Percentiles rank a stretch among this genome's conserved stretches.
These are phyloP conservation scores for Todiramphus chloris DNA, from an alignment of 2,113 vertebrate genomes.

Conservation along the genomic window DNA sequence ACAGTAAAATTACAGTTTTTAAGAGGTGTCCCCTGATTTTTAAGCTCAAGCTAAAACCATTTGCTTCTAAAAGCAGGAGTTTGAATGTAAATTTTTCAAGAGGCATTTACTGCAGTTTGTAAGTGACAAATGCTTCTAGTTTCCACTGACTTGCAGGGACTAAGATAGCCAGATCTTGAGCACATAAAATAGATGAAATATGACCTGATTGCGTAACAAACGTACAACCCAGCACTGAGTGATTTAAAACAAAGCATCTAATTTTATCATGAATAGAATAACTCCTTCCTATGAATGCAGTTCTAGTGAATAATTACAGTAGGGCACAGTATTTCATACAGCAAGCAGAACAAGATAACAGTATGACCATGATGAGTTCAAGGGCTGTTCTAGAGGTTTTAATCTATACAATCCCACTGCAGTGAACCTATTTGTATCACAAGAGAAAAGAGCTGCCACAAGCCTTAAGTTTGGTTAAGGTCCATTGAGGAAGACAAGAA, in stretches of 20 bases:
- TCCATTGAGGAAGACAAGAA: background rate
- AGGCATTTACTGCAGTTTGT: background rate
- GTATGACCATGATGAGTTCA: background rate
- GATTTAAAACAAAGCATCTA: background rate
- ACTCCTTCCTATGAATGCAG: background rate
- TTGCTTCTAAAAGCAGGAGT: background rate
- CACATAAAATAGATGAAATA: background rate
- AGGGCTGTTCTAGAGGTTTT: background rate
- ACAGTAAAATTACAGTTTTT: background rate
- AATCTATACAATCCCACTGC: background rate
- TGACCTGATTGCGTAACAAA: background rate
- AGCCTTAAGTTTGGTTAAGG: background rate
- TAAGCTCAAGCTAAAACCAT: background rate
- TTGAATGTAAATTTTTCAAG: background rate
- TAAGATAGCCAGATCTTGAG: background rate
- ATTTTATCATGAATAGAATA: background rate
- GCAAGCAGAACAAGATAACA: background rate
- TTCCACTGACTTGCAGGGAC: background rate
- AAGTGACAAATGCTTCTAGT: background rate
- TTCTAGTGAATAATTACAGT: background rate
- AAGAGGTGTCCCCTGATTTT: background rate
- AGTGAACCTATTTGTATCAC: background rate
- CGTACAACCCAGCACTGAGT: background rate
- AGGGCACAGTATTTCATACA: background rate
- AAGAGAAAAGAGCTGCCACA: background rate